Percentiles rank a stretch among this genome's conserved stretches.
These are phyloP conservation scores for Gari tellinella DNA, from an alignment of 2,888 invertebrate genomes.

Conservation along the genomic window DNA sequence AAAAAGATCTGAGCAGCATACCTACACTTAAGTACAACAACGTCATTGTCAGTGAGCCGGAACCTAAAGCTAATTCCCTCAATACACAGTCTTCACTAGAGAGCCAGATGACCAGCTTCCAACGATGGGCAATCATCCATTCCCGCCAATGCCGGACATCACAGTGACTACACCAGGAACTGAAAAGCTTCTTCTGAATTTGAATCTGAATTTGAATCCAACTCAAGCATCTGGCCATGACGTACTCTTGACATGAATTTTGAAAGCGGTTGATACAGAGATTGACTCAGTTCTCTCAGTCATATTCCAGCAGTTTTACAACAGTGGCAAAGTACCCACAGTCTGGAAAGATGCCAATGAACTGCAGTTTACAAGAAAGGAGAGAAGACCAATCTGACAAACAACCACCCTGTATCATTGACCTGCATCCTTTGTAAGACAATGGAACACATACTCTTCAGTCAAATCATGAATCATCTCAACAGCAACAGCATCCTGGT, in stretches of 20 bases:
- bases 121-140: conserved; percentile 6
- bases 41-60: conserved; percentile 2
- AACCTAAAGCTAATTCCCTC: conserved; percentile 17
- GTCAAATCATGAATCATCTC: no score
- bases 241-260: conserved; percentile 20
- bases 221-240: conserved; percentile 30
- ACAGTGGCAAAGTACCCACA: conserved; percentile 23
- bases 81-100: no score
- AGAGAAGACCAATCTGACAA: conserved; percentile 15
- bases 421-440: no score
- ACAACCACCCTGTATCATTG: conserved; percentile 25
- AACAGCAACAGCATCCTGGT: no score
- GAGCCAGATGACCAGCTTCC: conserved; percentile 20
- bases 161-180: conserved; percentile 14
- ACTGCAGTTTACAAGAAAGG: conserved; percentile 23
- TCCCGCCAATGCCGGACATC: conserved; percentile 24
- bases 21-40: no score
- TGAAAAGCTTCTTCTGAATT: conserved; percentile 18
- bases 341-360: conserved; percentile 25
- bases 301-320: no score
- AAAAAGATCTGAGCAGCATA: neutral
- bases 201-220: no score
- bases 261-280: conserved; percentile 25
- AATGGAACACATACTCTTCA: no score
- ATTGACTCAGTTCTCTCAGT: conserved; percentile 19